Evolutionary conservation across 2,888 invertebrate genomes (phyloP), one percentile per base, ranked within the genome.

Genomic region (Drosophila subsilvestris): DNA sequence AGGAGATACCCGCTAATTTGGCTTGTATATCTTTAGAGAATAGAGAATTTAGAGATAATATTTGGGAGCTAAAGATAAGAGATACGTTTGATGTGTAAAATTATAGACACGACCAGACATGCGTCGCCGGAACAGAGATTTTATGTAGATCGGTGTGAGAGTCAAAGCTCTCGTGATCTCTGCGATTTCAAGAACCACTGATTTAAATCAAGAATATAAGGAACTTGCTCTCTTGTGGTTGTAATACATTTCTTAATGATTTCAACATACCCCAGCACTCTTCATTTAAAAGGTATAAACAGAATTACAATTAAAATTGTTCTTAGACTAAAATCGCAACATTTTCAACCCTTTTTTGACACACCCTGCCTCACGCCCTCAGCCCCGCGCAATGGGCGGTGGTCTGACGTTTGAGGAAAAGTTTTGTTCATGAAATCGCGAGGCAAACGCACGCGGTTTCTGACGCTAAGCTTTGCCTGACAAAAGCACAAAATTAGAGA

Each of bases 301-400:
- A n/a, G 37, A 37, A 37, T 37, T 37, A 37, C 89, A 91, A 90
- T 90, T 90, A 88, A 90, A 90, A 90, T 88, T 81, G 76, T 82
- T 88, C 66, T 42, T 51, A 48, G 55, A 65, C 45, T 57, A 53
- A 61, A 74, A 61, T 63, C 65, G 80, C 61, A 47, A 56, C 50
- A 48, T 56, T 67, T 74, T 61, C 68, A 68, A 74, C 74, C 73
- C 73, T 75, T 73, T 75, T 73, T 60, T 32, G 7, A 14, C 14
- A 27, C 9, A 27, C 9, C 27, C 27, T 8, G 47, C 18, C 25
- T 18, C 20, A 25, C n/a, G 14, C 44, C 32, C 50, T 2, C 14
- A 37, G 29, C 45, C n/a, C 6, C 14, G 12, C 53, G n/a, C 65
- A 20, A 9, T 47, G 72, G 66, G 74, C n/a, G 71, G 74, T 18